Conservation (phyloP, 1,140 invertebrate species). For the Drosophila watanabei region DNA sequence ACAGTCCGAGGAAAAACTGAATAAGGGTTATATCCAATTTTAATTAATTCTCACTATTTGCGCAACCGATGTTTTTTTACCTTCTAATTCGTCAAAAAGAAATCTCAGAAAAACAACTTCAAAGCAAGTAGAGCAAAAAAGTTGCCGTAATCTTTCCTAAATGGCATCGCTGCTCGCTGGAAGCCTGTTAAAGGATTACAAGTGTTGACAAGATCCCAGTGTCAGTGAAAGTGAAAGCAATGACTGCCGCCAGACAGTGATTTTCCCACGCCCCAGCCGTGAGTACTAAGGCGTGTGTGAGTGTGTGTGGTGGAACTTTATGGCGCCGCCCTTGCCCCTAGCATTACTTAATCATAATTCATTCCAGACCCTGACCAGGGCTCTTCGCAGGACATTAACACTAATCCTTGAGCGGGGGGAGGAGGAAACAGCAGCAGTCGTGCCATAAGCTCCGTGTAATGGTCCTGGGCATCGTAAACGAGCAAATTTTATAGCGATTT, state of each 20-base stretch:
- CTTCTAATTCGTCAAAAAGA: background rate
- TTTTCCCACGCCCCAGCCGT: constrained; percentile 22
- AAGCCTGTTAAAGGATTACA: constrained; percentile 42
- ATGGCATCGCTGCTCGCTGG: constrained; percentile 2
- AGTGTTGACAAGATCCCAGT: constrained; percentile 29
- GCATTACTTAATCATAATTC: constrained; percentile 55
- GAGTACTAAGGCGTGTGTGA: background rate
- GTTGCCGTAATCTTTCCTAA: constrained; percentile 6
- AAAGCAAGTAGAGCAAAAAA: background rate
- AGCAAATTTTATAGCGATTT: constrained; percentile 57
- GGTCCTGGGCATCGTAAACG: constrained; percentile 48
- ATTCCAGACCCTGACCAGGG: constrained; percentile 32
- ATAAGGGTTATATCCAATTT: background rate
- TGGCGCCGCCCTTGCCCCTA: constrained; percentile 19
- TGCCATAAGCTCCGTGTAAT: constrained; percentile 40
- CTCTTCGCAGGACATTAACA: constrained; percentile 55
- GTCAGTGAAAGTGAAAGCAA: constrained; percentile 1
- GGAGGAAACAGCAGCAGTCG: background rate
- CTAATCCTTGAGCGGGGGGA: constrained; percentile 31
- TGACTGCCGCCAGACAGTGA: constrained; percentile 18
- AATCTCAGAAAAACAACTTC: background rate
- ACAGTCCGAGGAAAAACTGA: background rate
- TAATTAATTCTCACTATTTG: background rate
- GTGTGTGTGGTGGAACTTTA: constrained; percentile 3
- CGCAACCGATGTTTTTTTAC: background rate